Base-by-base conservation (phyloP, 1,140 invertebrate species). In the Idris sp. region DNA sequence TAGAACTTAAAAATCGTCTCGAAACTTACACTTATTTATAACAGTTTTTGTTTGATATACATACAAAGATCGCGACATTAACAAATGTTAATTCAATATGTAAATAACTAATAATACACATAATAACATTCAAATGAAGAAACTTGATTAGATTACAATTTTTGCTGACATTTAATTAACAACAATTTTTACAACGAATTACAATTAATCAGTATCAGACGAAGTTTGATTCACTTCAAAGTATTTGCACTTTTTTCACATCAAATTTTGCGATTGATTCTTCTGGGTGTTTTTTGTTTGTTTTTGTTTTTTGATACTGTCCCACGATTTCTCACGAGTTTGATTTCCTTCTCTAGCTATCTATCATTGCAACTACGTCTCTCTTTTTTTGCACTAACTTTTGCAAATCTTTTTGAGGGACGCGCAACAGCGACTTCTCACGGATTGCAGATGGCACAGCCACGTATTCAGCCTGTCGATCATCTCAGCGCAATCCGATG, bases 361-460 rank as follows among this genome's bases (percentile, higher is more conserved):
- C 18, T 56, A 31, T 71, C 43, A 67, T 71, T 46, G 46, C 35
- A 15, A 28, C 28, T 54, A 40, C 62, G 16, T 64, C 36, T 59
- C 44, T 75, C 49, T 33, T 48, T 22, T 13, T 62, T 68, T 30
- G 43, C 46, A 53, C 58, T 79, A 78, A 71, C 64, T 74, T 33
- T 68, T 71, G 77, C 86, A 88, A 79, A 87, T 81, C 43, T 78
- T 77, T 65, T 86, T 86, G 46, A 87, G 81, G 74, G 86, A 87
- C 58, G 84, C 85, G 79, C 86, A 88, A 80, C 86, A 88, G 73
- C 85, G 84, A 68, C 65, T 84, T 81, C 78, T 86, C 78, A 86
- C 83, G 81, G 85, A 85, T 86, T 86, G 83, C 77, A 87, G 76
- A 86, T 86, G 86, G 84, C 86, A 87, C 85, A 88, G 84, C 86